Conservation (phyloP, 2,888 invertebrate genomes). For the Himalopsyche tibetana region DNA sequence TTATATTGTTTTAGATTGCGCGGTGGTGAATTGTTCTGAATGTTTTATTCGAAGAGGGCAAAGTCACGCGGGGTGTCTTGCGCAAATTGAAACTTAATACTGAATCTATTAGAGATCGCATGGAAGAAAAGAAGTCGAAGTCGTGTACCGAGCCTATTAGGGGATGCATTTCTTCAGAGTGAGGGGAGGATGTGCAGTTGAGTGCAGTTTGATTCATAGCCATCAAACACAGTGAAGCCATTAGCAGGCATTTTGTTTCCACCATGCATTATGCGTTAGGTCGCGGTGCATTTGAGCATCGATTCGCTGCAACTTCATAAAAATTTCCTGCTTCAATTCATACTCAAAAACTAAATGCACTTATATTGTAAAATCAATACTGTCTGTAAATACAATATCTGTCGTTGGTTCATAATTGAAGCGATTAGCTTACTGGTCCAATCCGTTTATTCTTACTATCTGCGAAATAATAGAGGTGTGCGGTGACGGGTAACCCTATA, state of each 20-base stretch:
- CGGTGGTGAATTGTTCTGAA: too few relatives aligned
- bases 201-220: slow-evolving; percentile 66
- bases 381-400: too few relatives aligned
- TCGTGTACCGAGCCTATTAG: slow-evolving; percentile 60
- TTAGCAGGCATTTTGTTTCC: slow-evolving; percentile 58
- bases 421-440: too few relatives aligned
- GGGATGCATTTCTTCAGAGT: slow-evolving; percentile 61
- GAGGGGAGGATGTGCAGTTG: slow-evolving; percentile 65
- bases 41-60: slow-evolving; percentile 53
- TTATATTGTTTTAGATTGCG: too few relatives aligned
- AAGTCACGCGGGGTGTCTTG: slow-evolving; percentile 62
- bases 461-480: too few relatives aligned
- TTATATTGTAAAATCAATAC: too few relatives aligned
- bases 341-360: too few relatives aligned
- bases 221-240: slow-evolving; percentile 64
- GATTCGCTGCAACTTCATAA: not conserved
- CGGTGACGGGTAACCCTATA: too few relatives aligned
- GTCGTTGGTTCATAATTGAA: too few relatives aligned
- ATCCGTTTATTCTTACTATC: too few relatives aligned
- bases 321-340: not conserved
- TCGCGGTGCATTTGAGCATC: slow-evolving; percentile 20
- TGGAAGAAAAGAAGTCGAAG: slow-evolving; percentile 63
- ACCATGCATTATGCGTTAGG: slow-evolving; percentile 38
- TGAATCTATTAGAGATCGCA: slow-evolving; percentile 66
- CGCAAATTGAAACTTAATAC: slow-evolving; percentile 66